phyloP scores from a whole-genome alignment of 2,888 invertebrate genomes.

The Spodoptera exigua region DNA sequence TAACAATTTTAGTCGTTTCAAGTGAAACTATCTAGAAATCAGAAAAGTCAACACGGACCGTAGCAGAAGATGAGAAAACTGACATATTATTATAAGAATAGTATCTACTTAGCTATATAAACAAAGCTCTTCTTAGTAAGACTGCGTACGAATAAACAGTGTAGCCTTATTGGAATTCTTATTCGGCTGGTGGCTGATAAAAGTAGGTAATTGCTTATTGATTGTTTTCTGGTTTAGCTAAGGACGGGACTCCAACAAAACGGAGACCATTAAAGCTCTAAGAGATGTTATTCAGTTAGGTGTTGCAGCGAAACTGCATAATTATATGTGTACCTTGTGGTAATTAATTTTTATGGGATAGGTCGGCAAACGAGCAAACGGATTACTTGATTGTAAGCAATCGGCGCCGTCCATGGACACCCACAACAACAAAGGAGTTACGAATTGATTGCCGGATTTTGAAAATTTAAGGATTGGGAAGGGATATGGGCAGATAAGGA shows the following conservation, averaged over 20 bases:
- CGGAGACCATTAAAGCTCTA: too few species aligned
- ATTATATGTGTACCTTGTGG: too few species aligned
- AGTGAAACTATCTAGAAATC: conserved; percentile 34
- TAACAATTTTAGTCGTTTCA: conserved; percentile 19
- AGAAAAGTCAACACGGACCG: conserved; percentile 40
- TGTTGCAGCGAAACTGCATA: too few species aligned
- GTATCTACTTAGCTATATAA: conserved; percentile 14
- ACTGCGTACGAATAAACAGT: conserved; percentile 34
- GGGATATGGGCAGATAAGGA: too few species aligned
- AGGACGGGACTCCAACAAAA: background rate
- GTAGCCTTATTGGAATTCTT: conserved; percentile 45
- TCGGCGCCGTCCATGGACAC: too few species aligned
- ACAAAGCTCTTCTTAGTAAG: conserved; percentile 43
- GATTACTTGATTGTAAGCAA: too few species aligned
- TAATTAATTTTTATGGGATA: too few species aligned
- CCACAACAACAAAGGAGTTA: too few species aligned
- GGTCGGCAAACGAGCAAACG: too few species aligned
- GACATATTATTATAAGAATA: conserved; percentile 43
- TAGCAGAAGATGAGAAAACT: conserved; percentile 29
- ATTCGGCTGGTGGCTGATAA: conserved; percentile 36
- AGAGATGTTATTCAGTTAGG: too few species aligned
- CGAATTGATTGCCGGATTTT: too few species aligned
- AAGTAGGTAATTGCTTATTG: conserved; percentile 53
- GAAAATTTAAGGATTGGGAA: too few species aligned
- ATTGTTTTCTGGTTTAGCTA: conserved; percentile 29